These are phyloP conservation scores for Lagopus muta DNA, from an alignment of 2,113 vertebrate species.

Conservation along the genomic window DNA sequence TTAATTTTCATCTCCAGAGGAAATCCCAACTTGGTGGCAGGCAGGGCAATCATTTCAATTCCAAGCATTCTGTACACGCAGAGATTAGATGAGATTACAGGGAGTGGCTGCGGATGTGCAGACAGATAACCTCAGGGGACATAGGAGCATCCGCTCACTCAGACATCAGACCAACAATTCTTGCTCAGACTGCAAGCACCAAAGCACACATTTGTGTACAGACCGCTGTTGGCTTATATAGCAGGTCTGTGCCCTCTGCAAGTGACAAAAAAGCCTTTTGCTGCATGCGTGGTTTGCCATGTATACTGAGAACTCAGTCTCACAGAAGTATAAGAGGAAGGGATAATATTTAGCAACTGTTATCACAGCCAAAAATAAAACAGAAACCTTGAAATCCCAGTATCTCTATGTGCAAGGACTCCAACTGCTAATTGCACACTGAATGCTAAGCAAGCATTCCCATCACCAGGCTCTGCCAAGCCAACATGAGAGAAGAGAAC, in stretches of 20 bases:
- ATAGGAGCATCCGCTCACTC: background rate
- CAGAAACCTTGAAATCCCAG: background rate
- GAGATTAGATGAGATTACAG: constrained; percentile 44
- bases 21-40: constrained; percentile 29
- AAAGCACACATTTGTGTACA: background rate
- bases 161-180: background rate
- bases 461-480: rapidly evolving
- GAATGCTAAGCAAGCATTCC: background rate
- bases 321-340: background rate
- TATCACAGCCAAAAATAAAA: background rate
- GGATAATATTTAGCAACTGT: constrained; percentile 42
- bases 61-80: background rate
- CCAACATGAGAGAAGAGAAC: background rate
- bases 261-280: background rate
- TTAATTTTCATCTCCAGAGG: constrained; percentile 9
- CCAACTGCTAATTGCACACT: background rate
- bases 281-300: background rate
- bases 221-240: background rate
- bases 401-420: background rate
- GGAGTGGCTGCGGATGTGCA: background rate
- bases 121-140: background rate
- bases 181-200: background rate
- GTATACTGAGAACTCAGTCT: background rate
- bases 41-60: constrained; percentile 22
- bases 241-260: background rate